Evolutionary conservation across 2,113 vertebrate species (phyloP), one percentile per base, ranked within the genome.

Genomic region (Dendropsophus ebraccatus): DNA sequence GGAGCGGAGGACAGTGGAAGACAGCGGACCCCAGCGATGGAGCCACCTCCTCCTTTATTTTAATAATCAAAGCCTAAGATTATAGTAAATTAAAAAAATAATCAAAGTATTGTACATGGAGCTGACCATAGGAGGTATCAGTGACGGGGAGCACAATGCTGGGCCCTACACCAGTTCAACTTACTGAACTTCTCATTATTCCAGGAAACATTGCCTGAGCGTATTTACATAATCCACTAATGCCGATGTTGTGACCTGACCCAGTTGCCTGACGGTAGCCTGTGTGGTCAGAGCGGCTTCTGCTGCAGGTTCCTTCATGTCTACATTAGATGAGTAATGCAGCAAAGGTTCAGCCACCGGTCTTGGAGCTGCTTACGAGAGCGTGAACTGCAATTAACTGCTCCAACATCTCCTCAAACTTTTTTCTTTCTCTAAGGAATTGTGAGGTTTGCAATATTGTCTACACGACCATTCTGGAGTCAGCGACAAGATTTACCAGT

Each of bases 141-240:
- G n/a, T 49, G 41, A 47, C 41, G 50, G 14, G 1, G 25, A 9
- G n/a, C 73, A 50, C 73, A 23, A n/a, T 72, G 69, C 35, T 21
- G 19, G 69, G 32, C 23, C 69, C 69, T 23, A 41, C 35, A 76
- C 5, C 72, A 25, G 23, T 49, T 49, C 72, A 14, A 17, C 72
- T 47, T 17, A 70, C 25, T 70, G 67, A 37, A 37, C 67, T 1
- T n/a, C 5, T 37, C 67, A 37, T 21, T 28, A 10, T 14, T 41
- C 70, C 70, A 28, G 72, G 45, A 50, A 76, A 50, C 73, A 30
- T 50, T 28, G 47, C 72, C 8, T 28, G 25, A 76, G 30, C 19
- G 13, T 17, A 76, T 76, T 28, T 76, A 76, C 25, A 50, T 76
- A 50, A 50, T 76, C 45, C 28, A 17, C 49, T 77, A 52, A 50